Percentiles rank a stretch among this genome's conserved stretches.
Conservation (phyloP, 1,140 invertebrate genomes). For the Tetramorium parvispinum region DNA sequence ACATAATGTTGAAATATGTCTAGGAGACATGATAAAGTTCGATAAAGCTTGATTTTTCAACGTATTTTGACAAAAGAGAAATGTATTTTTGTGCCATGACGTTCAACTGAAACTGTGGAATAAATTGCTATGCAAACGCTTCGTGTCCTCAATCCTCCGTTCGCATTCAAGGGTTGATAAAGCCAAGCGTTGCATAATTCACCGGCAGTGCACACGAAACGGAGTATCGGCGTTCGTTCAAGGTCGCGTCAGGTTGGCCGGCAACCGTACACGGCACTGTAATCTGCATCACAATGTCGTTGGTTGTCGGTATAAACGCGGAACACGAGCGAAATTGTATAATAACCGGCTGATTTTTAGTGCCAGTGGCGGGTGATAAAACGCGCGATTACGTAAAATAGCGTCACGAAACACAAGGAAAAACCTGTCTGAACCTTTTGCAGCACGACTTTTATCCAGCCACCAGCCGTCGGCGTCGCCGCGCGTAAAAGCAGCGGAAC, state of each 20-base stretch:
- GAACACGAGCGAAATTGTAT: conserved; percentile 22
- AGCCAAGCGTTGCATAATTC: conserved; percentile 62
- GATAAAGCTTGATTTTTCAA: neutral
- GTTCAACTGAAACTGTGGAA: neutral
- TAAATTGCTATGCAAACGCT: neutral
- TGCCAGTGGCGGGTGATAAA: neutral
- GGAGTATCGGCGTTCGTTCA: conserved; percentile 60
- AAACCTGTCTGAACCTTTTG: neutral
- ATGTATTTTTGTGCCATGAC: neutral
- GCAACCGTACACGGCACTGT: conserved; percentile 7
- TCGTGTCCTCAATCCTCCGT: neutral
- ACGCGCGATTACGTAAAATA: neutral
- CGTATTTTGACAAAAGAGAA: neutral
- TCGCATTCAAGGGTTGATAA: conserved; percentile 65
- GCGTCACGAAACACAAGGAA: conserved; percentile 22
- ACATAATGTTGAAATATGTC: neutral
- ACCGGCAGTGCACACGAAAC: conserved; percentile 36
- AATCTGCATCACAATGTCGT: conserved; percentile 66
- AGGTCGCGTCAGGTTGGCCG: conserved; percentile 39
- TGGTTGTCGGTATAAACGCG: conserved; percentile 45
- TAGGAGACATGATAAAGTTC: neutral
- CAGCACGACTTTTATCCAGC: conserved; percentile 1
- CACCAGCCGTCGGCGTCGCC: neutral
- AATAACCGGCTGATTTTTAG: conserved; percentile 38
- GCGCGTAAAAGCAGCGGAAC: conserved; percentile 24